Base-by-base conservation (phyloP, 2,797 vertebrate species). In the Crenuchus spilurus region DNA sequence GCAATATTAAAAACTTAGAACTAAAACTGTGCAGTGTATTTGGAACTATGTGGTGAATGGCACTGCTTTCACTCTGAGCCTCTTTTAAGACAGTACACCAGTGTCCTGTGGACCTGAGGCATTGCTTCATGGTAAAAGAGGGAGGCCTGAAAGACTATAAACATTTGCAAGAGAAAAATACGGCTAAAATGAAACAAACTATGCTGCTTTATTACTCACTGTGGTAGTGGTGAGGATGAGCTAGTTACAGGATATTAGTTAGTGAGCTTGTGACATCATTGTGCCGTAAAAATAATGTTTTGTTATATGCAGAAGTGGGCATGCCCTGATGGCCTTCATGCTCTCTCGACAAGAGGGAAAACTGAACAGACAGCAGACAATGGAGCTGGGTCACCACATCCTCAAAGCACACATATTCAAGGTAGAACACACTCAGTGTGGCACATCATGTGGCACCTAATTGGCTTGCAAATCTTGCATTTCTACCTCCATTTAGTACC, bases 391-490 rank as follows among this genome's bases (percentile, higher is more conserved):
- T 58, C 98, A 99, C 79, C 98, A 99, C 87, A 98, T 99, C 82
- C 94, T 99, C 54, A 99, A 99, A 90, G 98, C 98, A 35, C 98
- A 99, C 86, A 99, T 99, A 85, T 99, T 99, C 84, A 99, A 99
- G 96, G 97, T 98, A 91, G 83, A n/a, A 44, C 51, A 54, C 24
- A 52, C 44, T n/a, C 39, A 70, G 3, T 10, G 20, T 51, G 44
- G 44, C 22, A 30, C 26, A 39, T n/a, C n/a, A n/a, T n/a, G n/a
- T n/a, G n/a, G n/a, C n/a, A 28, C 24, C 28, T 63, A 42, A 63
- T 63, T 42, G 20, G 39, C 16, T 63, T 63, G 58, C 37, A 63
- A 44, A 63, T 42, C 58, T 41, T 61, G 52, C n/a, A 22, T 26
- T 35, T 52, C 54, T 69, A 24, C 24, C 26, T 61, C 48, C 18